These are phyloP conservation scores for Gadus chalcogrammus DNA, from an alignment of 2,113 vertebrate species.

Conservation along the genomic window DNA sequence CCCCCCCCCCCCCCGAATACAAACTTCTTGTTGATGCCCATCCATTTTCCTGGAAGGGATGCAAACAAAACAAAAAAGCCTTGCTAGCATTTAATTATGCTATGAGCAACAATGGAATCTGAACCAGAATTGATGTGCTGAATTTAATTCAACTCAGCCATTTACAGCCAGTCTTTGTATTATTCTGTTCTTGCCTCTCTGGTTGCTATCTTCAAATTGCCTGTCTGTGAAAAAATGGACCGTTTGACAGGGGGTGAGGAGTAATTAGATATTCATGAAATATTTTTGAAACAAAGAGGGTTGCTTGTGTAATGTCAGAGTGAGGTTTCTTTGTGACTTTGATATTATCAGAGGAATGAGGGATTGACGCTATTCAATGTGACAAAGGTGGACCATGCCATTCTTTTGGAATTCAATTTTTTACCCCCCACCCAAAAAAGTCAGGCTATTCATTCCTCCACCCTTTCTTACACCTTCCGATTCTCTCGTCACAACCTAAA, in stretches of 20 bases:
- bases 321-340: too few relatives aligned
- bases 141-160: conserved; percentile 37
- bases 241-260: conserved; percentile 27
- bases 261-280: conserved; percentile 21
- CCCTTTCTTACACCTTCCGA: too few relatives aligned
- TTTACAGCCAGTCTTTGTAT: conserved; percentile 21
- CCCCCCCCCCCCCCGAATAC: conserved; percentile 51
- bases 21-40: conserved; percentile 30
- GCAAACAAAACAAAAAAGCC: conserved; percentile 37
- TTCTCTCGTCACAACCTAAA: too few relatives aligned
- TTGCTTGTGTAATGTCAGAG: background rate
- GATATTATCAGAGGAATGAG: background rate
- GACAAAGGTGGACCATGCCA: background rate
- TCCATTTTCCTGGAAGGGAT: conserved; percentile 25
- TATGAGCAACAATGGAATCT: conserved; percentile 31
- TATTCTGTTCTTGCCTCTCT: conserved; percentile 24
- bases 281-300: background rate
- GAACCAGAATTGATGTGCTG: conserved; percentile 40
- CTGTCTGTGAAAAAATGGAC: conserved; percentile 19
- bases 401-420: too few relatives aligned
- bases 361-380: background rate
- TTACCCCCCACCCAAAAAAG: too few relatives aligned
- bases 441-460: too few relatives aligned
- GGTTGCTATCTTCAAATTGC: conserved; percentile 27
- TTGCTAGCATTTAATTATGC: conserved; percentile 63